These are phyloP conservation scores for Orchesellides sinensis DNA, from an alignment of 2,888 invertebrate genomes.

Conservation along the genomic window DNA sequence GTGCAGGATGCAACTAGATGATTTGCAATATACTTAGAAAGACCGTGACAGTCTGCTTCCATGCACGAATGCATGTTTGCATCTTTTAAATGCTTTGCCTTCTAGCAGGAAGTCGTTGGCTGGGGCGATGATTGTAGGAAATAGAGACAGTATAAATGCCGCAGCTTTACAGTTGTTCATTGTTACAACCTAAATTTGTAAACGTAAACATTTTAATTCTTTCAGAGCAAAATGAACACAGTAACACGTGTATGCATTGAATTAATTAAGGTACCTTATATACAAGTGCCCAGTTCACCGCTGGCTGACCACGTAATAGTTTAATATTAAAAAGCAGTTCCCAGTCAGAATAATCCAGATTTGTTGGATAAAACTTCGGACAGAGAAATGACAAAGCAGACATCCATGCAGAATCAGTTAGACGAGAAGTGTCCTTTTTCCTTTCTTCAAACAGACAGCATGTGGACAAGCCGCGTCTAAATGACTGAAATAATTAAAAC, in stretches of 20 bases:
- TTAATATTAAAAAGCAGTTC: constrained; percentile 70
- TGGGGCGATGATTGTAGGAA: constrained; percentile 71
- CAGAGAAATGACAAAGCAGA: constrained; percentile 65
- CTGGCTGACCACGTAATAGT: constrained; percentile 69
- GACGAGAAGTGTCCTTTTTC: constrained; percentile 54
- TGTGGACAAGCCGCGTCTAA: constrained; percentile 72
- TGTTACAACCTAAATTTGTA: constrained; percentile 66
- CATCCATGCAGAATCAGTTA: constrained; percentile 72
- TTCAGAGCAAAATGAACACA: neutral
- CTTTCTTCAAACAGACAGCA: constrained; percentile 69
- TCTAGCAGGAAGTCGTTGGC: constrained; percentile 72
- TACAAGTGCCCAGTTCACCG: constrained; percentile 71
- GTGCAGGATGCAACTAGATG: constrained; percentile 70
- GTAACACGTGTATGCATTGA: neutral
- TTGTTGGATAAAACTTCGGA: constrained; percentile 68
- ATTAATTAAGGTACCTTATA: constrained; percentile 64
- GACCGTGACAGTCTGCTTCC: constrained; percentile 72
- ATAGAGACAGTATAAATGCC: constrained; percentile 68
- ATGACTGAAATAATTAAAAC: neutral
- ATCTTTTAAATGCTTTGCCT: constrained; percentile 72
- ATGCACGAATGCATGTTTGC: constrained; percentile 72
- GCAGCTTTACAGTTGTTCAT: constrained; percentile 72
- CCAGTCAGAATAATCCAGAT: constrained; percentile 66
- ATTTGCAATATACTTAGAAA: constrained; percentile 72
- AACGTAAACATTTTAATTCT: neutral